Evolutionary conservation across 2,888 invertebrate species (phyloP), one percentile per base, ranked within the genome.

Genomic region (Himalopsyche anomala): DNA sequence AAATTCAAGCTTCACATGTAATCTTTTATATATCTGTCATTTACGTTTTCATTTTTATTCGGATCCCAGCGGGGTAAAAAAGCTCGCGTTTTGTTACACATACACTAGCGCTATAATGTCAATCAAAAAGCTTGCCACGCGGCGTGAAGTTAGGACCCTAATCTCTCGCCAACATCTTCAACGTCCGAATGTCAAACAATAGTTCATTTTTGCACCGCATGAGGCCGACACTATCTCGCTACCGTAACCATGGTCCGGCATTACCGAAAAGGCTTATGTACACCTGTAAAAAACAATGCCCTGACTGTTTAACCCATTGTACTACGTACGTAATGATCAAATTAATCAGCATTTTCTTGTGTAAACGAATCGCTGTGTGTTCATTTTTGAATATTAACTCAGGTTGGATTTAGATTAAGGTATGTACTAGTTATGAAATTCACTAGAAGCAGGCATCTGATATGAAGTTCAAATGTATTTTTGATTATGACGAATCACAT

Each of bases 161-260:
- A 86, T 86, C 86, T 86, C 79, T 17, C 38, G 51, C 55, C 54
- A 85, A 69, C 82, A 87, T 87, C 87, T 87, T 56, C 40, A 83
- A 84, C 74, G 85, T 83, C 85, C 83, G 45, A 81, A 79, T 87
- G 87, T 85, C 87, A 87, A 82, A 82, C 82, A 85, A 87, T 86
- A 83, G 74, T 80, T 87, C 86, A 86, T 86, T 85, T 87, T 80
- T 74, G 85, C 85, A 69, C 87, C 62, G 85, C 88, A 81, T 87
- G 87, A 69, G 85, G 56, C 69, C 83, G 88, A 87, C 88, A 85
- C 80, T 84, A 86, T 87, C 88, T 69, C 55, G 85, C 87, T 87
- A 87, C 87, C 19, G 87, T 85, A 80, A 19, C 82, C 56, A 28
- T 81, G 17, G 45, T n/a, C 42, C 80, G 38, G 28, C 19, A 62